Evolutionary conservation across 1,140 invertebrate species (phyloP).

Genomic region (Zaprionus ornatus): DNA sequence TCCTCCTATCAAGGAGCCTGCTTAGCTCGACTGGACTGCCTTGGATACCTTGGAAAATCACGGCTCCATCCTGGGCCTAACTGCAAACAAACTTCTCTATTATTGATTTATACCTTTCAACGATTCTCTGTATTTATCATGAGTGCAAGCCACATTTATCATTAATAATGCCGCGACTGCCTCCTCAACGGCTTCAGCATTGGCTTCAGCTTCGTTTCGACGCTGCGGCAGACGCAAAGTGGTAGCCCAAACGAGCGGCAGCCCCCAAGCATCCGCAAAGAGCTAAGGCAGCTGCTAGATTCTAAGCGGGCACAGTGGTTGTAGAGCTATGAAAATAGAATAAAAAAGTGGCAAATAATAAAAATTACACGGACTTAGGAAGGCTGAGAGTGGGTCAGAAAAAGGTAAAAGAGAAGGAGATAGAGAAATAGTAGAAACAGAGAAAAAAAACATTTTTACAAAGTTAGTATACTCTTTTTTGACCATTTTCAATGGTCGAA

Average conservation of each 20-base stretch:
- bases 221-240: conserved; percentile 43
- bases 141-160: conserved; percentile 83
- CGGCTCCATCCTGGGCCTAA: conserved; percentile 65
- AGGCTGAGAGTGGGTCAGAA: not conserved
- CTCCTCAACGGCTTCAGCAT: conserved; percentile 30
- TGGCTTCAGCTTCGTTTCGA: conserved; percentile 32
- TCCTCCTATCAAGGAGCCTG: not conserved
- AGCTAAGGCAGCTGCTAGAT: conserved; percentile 65
- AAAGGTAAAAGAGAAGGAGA: not conserved
- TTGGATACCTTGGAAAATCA: conserved; percentile 52
- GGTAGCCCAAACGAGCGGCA: conserved; percentile 53
- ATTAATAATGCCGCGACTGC: conserved; percentile 77
- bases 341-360: not conserved
- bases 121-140: conserved; percentile 84
- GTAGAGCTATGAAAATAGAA: not conserved
- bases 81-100: conserved; percentile 82
- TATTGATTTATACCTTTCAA: conserved; percentile 83
- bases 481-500: too few species aligned
- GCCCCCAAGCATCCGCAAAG: conserved; percentile 58
- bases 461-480: too few species aligned
- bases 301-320: conserved; percentile 53
- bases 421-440: not conserved
- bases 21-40: not conserved
- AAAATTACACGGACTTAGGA: not conserved
- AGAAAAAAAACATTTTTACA: too few species aligned